Evolutionary conservation across 2,797 vertebrate genomes (phyloP).

Genomic region (Pitangus sulphuratus): DNA sequence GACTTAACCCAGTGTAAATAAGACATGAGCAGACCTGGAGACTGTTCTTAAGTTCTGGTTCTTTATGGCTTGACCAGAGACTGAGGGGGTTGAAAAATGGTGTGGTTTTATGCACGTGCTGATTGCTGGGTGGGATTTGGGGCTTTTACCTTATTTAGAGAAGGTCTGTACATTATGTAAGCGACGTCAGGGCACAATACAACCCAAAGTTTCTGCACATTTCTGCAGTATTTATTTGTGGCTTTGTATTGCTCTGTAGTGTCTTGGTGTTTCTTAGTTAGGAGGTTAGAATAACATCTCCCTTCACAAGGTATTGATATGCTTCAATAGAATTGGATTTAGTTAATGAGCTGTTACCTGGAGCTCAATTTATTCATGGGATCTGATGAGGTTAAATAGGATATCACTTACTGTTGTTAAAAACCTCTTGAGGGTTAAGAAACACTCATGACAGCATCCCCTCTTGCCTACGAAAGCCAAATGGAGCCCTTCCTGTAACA

Average conservation of each 20-base stretch:
- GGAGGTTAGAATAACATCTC: background rate
- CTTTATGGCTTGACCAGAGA: background rate
- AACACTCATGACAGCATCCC: background rate
- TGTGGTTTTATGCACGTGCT: fast-evolving
- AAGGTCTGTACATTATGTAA: background rate
- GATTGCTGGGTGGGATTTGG: background rate
- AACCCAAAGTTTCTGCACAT: background rate
- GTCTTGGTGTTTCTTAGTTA: background rate
- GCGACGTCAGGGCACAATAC: background rate
- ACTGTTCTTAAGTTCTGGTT: background rate
- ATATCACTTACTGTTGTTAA: background rate
- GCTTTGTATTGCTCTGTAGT: background rate
- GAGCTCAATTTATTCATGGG: background rate
- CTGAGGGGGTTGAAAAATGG: background rate
- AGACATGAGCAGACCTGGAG: background rate
- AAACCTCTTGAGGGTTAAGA: background rate
- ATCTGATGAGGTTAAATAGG: background rate
- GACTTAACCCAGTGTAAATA: background rate
- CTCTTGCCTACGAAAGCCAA: background rate
- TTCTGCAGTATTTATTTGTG: background rate
- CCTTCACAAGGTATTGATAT: background rate
- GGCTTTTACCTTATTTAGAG: background rate
- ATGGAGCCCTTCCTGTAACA: background rate
- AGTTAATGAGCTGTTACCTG: background rate
- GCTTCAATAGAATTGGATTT: background rate